phyloP scores from a whole-genome alignment of 2,797 vertebrate species.

The Discoglossus pictus region DNA sequence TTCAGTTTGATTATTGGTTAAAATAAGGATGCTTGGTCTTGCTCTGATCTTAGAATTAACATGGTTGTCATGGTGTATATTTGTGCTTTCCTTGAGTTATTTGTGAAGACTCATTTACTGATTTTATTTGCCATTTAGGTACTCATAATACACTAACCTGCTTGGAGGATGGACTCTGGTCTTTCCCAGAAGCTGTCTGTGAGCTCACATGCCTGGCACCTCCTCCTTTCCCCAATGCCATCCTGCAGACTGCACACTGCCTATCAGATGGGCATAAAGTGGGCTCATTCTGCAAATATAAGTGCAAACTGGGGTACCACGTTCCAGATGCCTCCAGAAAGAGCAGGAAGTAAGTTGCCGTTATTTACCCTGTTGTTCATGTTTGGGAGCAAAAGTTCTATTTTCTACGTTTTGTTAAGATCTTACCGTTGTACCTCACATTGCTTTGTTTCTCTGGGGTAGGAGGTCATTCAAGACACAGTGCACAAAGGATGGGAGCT shows the following conservation, averaged over 20 bases:
- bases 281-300: conserved; percentile 96
- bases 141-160: conserved; percentile 92
- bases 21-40: not conserved
- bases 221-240: conserved; percentile 82
- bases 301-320: conserved; percentile 92
- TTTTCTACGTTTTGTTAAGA: not conserved
- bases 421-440: conserved; percentile 28
- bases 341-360: conserved; percentile 75
- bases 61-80: not conserved
- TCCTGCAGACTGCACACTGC: conserved; percentile 89
- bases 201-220: conserved; percentile 92
- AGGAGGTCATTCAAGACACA: conserved; percentile 94
- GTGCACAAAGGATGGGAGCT: conserved; percentile 92
- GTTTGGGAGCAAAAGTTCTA: not conserved
- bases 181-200: conserved; percentile 94
- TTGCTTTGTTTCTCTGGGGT: conserved; percentile 33
- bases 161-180: conserved; percentile 94
- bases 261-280: conserved; percentile 90
- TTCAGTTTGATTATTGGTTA: not conserved
- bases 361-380: no score
- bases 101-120: not conserved
- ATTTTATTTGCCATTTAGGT: conserved; percentile 67
- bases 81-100: not conserved
- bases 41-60: not conserved
- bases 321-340: conserved; percentile 79